Percentiles rank a stretch among this genome's conserved stretches.
phyloP scores from a whole-genome alignment of 2,797 vertebrate species.

The Sebastes taczanowskii region DNA sequence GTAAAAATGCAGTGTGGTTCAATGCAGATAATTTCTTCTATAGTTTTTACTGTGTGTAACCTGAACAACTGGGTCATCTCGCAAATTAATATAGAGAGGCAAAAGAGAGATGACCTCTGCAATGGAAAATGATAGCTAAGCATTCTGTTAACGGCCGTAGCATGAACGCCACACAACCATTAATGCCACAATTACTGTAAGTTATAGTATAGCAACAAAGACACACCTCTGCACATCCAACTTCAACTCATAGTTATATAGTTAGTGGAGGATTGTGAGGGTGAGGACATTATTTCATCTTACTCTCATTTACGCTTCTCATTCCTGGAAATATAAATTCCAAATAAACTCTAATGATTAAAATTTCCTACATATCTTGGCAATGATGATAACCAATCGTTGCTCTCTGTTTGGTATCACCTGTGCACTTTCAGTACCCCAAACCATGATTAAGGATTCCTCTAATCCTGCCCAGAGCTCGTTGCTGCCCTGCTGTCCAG shows the following conservation, averaged over 20 bases:
- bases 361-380: neutral
- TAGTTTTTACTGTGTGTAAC: neutral
- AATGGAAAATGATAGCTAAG: neutral
- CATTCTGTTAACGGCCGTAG: neutral
- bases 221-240: neutral
- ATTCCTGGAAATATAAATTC: neutral
- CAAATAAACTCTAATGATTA: neutral
- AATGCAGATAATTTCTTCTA: neutral
- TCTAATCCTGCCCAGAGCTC: slow-evolving; percentile 11
- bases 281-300: neutral
- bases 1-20: neutral
- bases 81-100: neutral
- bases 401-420: neutral
- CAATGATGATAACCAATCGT: neutral
- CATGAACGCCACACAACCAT: neutral
- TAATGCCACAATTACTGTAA: slow-evolving; percentile 1
- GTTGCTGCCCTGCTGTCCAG: slow-evolving; percentile 12
- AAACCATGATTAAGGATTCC: neutral
- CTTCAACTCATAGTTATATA: neutral
- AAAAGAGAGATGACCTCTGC: neutral
- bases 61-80: neutral
- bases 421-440: neutral
- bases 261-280: neutral
- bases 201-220: neutral
- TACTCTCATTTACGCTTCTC: neutral